Percentiles rank a stretch among this genome's conserved stretches.
phyloP scores from a whole-genome alignment of 2,888 invertebrate genomes.

The Heteropelma amictum region DNA sequence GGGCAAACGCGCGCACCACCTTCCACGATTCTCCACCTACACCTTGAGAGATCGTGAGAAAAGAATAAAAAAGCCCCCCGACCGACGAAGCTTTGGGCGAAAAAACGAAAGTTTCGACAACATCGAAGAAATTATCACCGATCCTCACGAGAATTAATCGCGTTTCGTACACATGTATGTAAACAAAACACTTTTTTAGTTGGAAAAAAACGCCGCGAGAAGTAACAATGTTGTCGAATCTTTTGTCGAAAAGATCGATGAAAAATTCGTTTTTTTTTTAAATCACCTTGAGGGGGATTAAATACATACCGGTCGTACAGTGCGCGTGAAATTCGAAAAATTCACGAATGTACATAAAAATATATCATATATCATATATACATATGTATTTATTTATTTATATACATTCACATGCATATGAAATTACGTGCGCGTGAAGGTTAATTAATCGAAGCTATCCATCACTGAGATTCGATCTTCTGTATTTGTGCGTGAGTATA shows the following conservation, averaged over 20 bases:
- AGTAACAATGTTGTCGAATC: no score
- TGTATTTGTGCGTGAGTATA: neutral
- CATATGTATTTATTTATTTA: neutral
- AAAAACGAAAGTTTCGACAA: neutral
- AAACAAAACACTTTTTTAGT: no score
- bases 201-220: no score
- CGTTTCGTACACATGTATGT: no score
- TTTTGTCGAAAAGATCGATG: no score
- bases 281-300: no score
- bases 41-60: slow-evolving; percentile 28
- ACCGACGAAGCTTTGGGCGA: neutral
- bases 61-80: neutral
- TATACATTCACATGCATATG: neutral
- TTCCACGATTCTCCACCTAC: slow-evolving; percentile 28
- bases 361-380: neutral
- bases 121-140: neutral
- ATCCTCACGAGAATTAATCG: no score
- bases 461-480: neutral
- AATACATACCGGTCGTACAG: no score
- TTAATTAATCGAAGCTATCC: neutral
- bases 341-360: no score
- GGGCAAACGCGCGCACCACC: slow-evolving; percentile 19
- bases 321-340: no score
- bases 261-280: no score
- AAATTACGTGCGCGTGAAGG: neutral